Base-by-base conservation (phyloP, 2,888 invertebrate species). In the Nephrotoma flavescens region DNA sequence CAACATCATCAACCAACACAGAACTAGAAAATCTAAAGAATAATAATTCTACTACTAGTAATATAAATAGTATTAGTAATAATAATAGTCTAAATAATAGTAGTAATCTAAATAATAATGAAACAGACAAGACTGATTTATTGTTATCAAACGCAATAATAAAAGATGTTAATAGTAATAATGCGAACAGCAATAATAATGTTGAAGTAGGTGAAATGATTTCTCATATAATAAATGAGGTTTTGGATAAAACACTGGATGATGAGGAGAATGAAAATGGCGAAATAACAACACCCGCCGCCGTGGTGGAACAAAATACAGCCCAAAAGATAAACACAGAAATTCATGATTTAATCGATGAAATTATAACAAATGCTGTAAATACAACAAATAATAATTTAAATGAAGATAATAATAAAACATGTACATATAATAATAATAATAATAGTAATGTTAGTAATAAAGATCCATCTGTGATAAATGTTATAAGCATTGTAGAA, bases 321-420 rank as follows among this genome's bases (percentile, higher is more conserved):
- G 71, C 31, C 71, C 71, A 71, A 71, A 87, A 52, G 9, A 86
- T 87, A 47, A 87, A 88, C 45, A 87, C 91, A 87, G 91, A 92
- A 86, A 92, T 92, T 84, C 91, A 92, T 52, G 92, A 92, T 88
- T 92, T 93, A 47, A 92, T 93, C 4, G 92, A 93, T 87, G 92
- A 93, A 87, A 92, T 93, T 12, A 88, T 93, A n/a, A 91, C 92
- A 41, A 90, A 92, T 87, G 92, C 93, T 6, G 89, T 92, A 31
- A 92, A 92, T 88, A 92, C 92, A 19, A 92, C 93, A 2, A 84
- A 42, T 42, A 86, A 83, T 45, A 71, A 85, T 44, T 47, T 86
- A 45, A 87, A 87, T 42, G 87, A 87, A 42, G 87, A 88, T 86
- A 88, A 88, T 86, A 87, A 86, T 9, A 88, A 88, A 44, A 88